A percentile compares a stretch with the other conserved stretches of the same genome.
These are phyloP conservation scores for Aegithalos caudatus DNA, from an alignment of 2,113 vertebrate species.

Conservation along the genomic window DNA sequence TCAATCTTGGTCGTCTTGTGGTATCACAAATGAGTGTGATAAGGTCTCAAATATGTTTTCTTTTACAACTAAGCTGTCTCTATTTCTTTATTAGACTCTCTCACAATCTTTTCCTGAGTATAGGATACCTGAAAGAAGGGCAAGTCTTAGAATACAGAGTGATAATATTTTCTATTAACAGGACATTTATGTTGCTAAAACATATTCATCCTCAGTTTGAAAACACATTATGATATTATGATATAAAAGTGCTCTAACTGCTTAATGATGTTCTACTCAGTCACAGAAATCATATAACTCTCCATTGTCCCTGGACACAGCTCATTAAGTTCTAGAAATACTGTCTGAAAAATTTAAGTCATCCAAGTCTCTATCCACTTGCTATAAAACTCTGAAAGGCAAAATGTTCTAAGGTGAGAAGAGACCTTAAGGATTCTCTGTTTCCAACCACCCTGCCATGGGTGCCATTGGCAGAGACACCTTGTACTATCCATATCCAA, in stretches of 20 bases:
- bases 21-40: neutral
- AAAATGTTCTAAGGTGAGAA: neutral
- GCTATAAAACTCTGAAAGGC: neutral
- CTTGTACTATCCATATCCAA: neutral
- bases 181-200: neutral
- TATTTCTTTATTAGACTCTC: neutral
- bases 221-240: constrained; percentile 1
- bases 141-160: neutral
- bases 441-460: neutral
- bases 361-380: neutral
- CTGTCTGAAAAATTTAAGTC: neutral
- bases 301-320: neutral
- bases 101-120: neutral
- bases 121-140: neutral
- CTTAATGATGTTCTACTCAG: constrained; percentile 28
- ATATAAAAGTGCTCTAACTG: neutral
- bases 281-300: constrained; percentile 1
- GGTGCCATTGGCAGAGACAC: neutral
- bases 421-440: too few species aligned
- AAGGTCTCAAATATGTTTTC: neutral
- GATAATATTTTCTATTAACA: neutral
- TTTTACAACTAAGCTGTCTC: neutral
- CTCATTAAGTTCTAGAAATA: constrained; percentile 33
- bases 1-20: neutral
- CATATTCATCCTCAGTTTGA: neutral